A percentile compares a stretch with the other conserved stretches of the same genome.
These are phyloP conservation scores for Chrysolina oricalcia DNA, from an alignment of 2,888 invertebrate species.

Conservation along the genomic window DNA sequence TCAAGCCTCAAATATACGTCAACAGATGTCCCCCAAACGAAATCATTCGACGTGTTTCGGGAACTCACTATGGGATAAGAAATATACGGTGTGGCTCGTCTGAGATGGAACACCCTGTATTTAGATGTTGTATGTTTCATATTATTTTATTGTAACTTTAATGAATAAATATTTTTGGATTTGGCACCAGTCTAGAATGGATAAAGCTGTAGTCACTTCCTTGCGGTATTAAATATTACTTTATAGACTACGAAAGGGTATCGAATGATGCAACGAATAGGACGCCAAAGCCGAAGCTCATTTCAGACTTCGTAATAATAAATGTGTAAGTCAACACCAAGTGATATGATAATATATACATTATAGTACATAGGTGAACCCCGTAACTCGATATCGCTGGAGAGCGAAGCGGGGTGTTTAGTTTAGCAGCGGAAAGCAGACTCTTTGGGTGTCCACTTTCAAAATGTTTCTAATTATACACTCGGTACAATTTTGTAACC, in stretches of 20 bases:
- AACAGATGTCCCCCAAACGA: conserved; percentile 19
- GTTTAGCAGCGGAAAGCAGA: conserved; percentile 45
- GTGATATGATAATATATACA: conserved; percentile 51
- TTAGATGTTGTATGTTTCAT: too few species aligned
- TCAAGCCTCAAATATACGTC: conserved; percentile 20
- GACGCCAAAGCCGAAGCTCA: conserved; percentile 31
- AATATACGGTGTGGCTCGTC: too few species aligned
- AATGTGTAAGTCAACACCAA: conserved; percentile 49
- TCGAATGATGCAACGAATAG: conserved; percentile 27
- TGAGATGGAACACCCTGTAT: too few species aligned
- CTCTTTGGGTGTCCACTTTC: conserved; percentile 61
- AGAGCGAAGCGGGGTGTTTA: conserved; percentile 37
- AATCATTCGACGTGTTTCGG: neutral
- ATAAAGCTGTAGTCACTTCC: too few species aligned
- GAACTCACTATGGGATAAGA: too few species aligned
- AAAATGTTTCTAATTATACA: conserved; percentile 66
- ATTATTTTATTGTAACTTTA: too few species aligned
- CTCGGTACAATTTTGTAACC: conserved; percentile 55
- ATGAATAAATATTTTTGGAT: too few species aligned
- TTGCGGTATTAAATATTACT: too few species aligned
- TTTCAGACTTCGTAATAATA: conserved; percentile 44
- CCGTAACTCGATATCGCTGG: conserved; percentile 47
- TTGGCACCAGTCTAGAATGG: too few species aligned
- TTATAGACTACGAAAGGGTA: neutral
- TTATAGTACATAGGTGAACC: conserved; percentile 50